Base-by-base conservation (phyloP, 2,113 vertebrate species). In the Choloepus hoffmanni region DNA sequence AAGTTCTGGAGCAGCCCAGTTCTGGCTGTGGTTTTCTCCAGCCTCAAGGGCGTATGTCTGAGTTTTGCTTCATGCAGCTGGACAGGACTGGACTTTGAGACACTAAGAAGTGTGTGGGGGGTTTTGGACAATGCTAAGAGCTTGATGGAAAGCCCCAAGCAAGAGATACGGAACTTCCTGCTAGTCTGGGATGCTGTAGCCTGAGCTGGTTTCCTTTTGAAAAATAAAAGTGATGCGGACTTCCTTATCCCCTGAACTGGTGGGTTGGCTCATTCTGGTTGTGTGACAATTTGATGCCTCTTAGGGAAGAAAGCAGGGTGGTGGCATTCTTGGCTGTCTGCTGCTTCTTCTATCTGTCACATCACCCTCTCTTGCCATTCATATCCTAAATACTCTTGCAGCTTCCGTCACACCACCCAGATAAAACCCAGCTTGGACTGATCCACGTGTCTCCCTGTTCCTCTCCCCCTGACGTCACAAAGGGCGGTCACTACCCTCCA, bases 11-110 rank as follows among this genome's bases (percentile, higher is more conserved):
- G 45, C 74, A 73, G 85, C 36, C 3, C 11, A 1, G 15, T 77
- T 94, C 45, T 65, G 48, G 63, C 45, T n/a, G 68, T 72, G 68
- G 74, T 63, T 92, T 85, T 60, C 81, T 90, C 48, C 33, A 72
- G 53, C 53, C 78, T 53, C 21, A 5, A 63, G 53, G 74, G 26
- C 79, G 28, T 55, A n/a, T 45, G 85, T 73, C 78, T 89, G 68
- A n/a, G 16, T 43, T 90, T 70, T 86, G 45, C 43, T 90, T 73
- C 26, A 13, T 36, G 26, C 7, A 76, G 72, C 70, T 9, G 63
- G 78, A 24, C 7, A 13, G 67, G 53, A 92, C 85, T 23, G 26
- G 86, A 55, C 67, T 92, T 73, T 58, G 70, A 90, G 82, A 73
- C 77, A 33, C 28, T 26, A 21, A 45, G 11, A 36, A 65, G 70